These are phyloP conservation scores for Epinephelus lanceolatus DNA, from an alignment of 2,113 vertebrate genomes.

Conservation along the genomic window DNA sequence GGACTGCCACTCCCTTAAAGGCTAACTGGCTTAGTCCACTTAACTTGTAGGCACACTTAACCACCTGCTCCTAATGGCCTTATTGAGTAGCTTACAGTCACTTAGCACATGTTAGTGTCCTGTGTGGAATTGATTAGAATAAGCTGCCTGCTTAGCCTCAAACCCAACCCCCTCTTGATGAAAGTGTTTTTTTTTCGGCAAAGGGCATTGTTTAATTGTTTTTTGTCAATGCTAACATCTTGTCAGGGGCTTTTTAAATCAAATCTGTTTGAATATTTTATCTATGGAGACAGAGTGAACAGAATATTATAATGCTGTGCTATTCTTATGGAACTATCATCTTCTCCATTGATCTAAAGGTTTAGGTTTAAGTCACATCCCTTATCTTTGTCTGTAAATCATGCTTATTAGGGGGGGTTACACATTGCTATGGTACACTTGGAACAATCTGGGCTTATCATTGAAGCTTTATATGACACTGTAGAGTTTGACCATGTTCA, in stretches of 20 bases:
- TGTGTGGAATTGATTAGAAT: slow-evolving; percentile 62
- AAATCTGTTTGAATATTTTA: background rate
- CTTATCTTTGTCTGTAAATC: background rate
- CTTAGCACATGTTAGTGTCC: slow-evolving; percentile 56
- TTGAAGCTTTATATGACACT: background rate
- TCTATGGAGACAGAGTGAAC: background rate
- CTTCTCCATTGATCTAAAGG: background rate
- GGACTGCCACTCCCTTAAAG: slow-evolving; percentile 48
- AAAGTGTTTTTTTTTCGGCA: slow-evolving; percentile 6
- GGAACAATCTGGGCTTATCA: background rate
- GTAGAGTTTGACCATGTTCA: background rate
- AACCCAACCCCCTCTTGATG: slow-evolving; percentile 13
- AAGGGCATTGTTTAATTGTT: background rate
- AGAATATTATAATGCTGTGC: background rate
- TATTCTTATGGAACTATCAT: background rate
- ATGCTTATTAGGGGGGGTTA: background rate
- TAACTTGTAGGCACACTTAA: slow-evolving; percentile 55
- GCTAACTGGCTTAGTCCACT: slow-evolving; percentile 54
- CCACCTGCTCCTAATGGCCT: slow-evolving; percentile 67
- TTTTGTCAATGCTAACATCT: background rate
- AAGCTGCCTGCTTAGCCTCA: slow-evolving; percentile 17
- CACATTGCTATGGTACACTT: too few species aligned
- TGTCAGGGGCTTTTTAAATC: background rate
- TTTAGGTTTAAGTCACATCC: background rate
- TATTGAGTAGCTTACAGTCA: slow-evolving; percentile 61